Base-by-base conservation (phyloP, 2,888 invertebrate species). In the Amphipyra berbera region DNA sequence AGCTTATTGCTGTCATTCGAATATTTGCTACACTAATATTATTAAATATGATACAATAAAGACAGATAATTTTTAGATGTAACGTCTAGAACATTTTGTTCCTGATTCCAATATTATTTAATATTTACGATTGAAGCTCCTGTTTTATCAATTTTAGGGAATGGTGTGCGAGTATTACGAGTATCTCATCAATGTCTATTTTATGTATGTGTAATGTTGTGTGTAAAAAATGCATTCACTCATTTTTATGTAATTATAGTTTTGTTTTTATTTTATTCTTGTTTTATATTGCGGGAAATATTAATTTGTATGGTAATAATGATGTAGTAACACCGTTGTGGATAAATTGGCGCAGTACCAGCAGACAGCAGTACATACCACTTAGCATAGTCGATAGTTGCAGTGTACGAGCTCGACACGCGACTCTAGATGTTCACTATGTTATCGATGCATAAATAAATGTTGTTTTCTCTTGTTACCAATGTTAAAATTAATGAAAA, bases 161-260 rank as follows among this genome's bases (percentile, higher is more conserved):
- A 80, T 84, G 79, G 75, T 87, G 81, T 81, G 80, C 69, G 81
- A 78, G 72, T 83, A 82, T 78, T 78, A 76, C 69, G 72, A 81
- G 73, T 86, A 82, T 83, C 79, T 87, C 83, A 82, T 82, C 74
- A 61, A 72, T 84, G 78, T 83, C 81, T 82, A 68, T 78, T 82
- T 77, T 85, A 78, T 84, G 82, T 85, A 81, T 81, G 79, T 86
- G 77, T 85, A 79, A 78, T 82, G 77, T 83, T 82, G 76, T 82
- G 78, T 86, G 84, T 84, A 82, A 83, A 82, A 75, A 83, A 84
- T 82, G 78, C 80, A 81, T 85, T 84, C 85, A 82, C 84, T 84
- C 81, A 79, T 87, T 88, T 85, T 82, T 86, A 83, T 88, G 81
- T 88, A 86, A 86, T 88, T 86, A 84, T 88, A 86, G 73, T 87